Percentiles rank a stretch among this genome's conserved stretches.
Evolutionary conservation across 2,113 vertebrate genomes (phyloP).

Genomic region (Equus przewalskii): DNA sequence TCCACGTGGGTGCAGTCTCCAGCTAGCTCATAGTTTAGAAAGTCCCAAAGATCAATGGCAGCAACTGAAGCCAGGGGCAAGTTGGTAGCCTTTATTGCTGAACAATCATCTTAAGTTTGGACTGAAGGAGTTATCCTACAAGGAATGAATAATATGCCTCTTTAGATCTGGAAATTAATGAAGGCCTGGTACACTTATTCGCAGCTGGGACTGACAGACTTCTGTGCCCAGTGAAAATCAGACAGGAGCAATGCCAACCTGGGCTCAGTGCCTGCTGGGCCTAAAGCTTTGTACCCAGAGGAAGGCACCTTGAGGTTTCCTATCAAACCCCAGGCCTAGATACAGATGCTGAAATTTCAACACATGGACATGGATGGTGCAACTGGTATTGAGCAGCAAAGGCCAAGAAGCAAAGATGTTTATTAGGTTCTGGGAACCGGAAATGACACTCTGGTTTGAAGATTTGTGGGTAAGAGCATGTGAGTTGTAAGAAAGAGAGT

Average conservation of each 20-base stretch:
- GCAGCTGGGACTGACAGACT: neutral
- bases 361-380: accelerated
- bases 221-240: neutral
- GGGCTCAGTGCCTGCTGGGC: neutral
- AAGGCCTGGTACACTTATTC: neutral
- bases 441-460: neutral
- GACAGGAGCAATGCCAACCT: neutral
- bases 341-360: neutral
- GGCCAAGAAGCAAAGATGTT: neutral
- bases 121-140: neutral
- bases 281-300: neutral
- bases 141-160: neutral
- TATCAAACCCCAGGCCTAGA: neutral
- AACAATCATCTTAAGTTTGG: neutral
- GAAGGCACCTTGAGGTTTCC: neutral
- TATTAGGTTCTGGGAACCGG: neutral
- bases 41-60: neutral
- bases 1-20: too few species aligned
- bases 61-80: accelerated
- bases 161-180: neutral
- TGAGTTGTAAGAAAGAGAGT: neutral
- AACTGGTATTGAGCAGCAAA: neutral
- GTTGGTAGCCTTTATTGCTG: neutral
- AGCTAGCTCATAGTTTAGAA: neutral
- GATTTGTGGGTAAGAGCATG: neutral